Evolutionary conservation across 1,140 invertebrate species (phyloP).

Genomic region (Hypothenemus hampei): DNA sequence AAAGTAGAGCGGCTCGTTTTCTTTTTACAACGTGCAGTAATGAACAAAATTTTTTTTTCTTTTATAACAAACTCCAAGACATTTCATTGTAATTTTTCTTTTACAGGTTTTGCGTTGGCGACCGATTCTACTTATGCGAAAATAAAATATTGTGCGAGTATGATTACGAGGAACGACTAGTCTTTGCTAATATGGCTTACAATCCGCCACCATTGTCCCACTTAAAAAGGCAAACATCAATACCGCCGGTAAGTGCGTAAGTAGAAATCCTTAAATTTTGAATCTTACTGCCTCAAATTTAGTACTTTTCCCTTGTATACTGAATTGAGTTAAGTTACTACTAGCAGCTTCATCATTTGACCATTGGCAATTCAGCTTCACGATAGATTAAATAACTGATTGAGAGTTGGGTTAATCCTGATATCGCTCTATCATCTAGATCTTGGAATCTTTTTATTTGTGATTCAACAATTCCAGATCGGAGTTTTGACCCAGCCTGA

Average conservation of each 20-base stretch:
- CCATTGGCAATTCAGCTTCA: too few species aligned
- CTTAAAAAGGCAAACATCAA: conserved; percentile 62
- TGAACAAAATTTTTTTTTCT: conserved; percentile 4
- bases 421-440: too few species aligned
- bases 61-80: not conserved
- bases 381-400: too few species aligned
- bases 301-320: not conserved
- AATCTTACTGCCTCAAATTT: not conserved
- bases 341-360: too few species aligned
- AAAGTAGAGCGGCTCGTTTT: conserved; percentile 20
- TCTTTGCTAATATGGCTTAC: conserved; percentile 88
- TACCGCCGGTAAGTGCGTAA: conserved; percentile 42
- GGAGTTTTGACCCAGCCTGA: too few species aligned
- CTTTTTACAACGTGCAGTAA: conserved; percentile 13
- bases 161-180: conserved; percentile 90
- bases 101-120: conserved; percentile 92
- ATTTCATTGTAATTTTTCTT: conserved; percentile 17
- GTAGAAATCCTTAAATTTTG: too few species aligned
- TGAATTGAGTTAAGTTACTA: too few species aligned
- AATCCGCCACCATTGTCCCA: conserved; percentile 82
- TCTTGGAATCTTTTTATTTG: too few species aligned
- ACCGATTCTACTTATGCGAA: conserved; percentile 92
- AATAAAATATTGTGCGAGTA: conserved; percentile 97
- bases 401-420: too few species aligned
- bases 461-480: too few species aligned